These are phyloP conservation scores for Meiosimyza platycephala DNA, from an alignment of 2,888 invertebrate species.

Conservation along the genomic window DNA sequence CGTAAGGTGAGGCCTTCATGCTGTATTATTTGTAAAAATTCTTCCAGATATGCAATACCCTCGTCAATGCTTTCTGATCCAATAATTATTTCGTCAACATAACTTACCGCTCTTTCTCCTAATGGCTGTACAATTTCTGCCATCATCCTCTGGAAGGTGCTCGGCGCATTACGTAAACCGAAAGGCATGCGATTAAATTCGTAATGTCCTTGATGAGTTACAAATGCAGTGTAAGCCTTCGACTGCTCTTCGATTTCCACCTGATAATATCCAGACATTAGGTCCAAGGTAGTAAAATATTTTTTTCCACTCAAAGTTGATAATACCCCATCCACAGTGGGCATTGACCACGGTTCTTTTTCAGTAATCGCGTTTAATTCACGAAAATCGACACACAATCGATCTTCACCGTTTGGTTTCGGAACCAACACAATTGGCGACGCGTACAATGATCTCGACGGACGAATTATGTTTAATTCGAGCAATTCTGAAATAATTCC, in stretches of 20 bases:
- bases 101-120: conserved; percentile 10
- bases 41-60: too few species aligned
- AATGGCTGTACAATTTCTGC: not conserved
- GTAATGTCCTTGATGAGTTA: conserved; percentile 60
- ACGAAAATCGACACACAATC: too few species aligned
- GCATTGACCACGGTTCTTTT: not conserved
- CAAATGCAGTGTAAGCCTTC: conserved; percentile 50
- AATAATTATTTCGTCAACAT: too few species aligned
- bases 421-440: too few species aligned
- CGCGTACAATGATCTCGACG: too few species aligned
- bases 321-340: not conserved
- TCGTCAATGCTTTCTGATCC: too few species aligned
- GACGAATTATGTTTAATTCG: too few species aligned
- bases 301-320: not conserved
- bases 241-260: conserved; percentile 52
- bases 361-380: too few species aligned
- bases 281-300: conserved; percentile 36
- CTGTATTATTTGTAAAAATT: too few species aligned
- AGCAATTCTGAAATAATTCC: not conserved
- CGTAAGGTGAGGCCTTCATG: too few species aligned
- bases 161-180: conserved; percentile 60
- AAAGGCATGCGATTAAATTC: conserved; percentile 62
- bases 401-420: too few species aligned
- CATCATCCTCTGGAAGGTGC: conserved; percentile 56
- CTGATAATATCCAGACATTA: conserved; percentile 35